These are phyloP conservation scores for Anniella stebbinsi DNA, from an alignment of 2,797 vertebrate genomes.

Conservation along the genomic window DNA sequence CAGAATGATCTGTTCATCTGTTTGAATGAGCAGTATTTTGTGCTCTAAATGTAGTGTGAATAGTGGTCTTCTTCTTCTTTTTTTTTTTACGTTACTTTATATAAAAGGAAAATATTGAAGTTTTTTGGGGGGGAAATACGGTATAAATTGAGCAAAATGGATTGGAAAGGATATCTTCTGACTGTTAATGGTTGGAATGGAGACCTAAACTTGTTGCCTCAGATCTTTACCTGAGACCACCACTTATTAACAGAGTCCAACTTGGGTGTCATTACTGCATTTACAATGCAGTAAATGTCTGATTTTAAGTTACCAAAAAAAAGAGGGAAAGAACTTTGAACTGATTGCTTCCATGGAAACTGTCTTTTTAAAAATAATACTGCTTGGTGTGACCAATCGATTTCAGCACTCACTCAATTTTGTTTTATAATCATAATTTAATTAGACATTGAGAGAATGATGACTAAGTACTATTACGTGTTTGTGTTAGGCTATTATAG, in stretches of 20 bases:
- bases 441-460: constrained; percentile 13
- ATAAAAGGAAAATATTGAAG: not conserved
- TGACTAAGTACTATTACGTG: not conserved
- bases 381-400: not conserved
- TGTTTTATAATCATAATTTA: not conserved
- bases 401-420: constrained; percentile 16
- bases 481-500: constrained; percentile 31
- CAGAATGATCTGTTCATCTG: not conserved
- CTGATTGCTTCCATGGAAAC: not conserved
- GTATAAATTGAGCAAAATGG: not conserved
- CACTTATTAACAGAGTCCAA: not conserved
- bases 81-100: not conserved
- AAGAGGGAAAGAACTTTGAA: constrained; percentile 37
- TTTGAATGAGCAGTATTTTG: not conserved
- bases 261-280: not conserved
- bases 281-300: not conserved
- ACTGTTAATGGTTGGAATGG: fast-evolving
- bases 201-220: not conserved
- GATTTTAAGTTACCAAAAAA: not conserved
- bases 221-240: not conserved
- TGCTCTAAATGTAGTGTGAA: not conserved
- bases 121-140: not conserved
- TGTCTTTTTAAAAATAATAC: not conserved
- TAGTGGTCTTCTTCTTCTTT: not conserved
- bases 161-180: not conserved